phyloP scores from a whole-genome alignment of 2,888 invertebrate genomes.

The Drosophila nr. medialis region DNA sequence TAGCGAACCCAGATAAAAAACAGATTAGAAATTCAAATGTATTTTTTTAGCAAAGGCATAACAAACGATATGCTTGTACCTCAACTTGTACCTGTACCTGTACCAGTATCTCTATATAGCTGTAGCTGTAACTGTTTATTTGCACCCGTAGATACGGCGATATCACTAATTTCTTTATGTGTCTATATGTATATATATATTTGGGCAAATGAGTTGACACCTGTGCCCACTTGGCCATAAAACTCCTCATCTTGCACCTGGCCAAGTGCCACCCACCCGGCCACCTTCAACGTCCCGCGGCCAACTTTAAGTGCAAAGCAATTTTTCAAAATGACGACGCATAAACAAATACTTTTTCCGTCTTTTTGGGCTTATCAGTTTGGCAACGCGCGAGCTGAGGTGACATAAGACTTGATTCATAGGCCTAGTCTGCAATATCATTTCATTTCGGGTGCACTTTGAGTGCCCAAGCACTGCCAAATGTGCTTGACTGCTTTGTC shows the following conservation, averaged over 20 bases:
- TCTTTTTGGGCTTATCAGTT: constrained; percentile 51
- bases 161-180: constrained; percentile 32
- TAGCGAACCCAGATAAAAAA: constrained; percentile 61
- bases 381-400: constrained; percentile 31
- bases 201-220: constrained; percentile 51
- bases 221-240: constrained; percentile 66
- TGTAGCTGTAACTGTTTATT: constrained; percentile 17
- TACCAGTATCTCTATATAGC: constrained; percentile 3
- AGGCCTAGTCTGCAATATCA: not conserved
- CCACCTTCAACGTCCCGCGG: constrained; percentile 1
- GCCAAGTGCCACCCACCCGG: not conserved
- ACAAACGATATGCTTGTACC: constrained; percentile 23
- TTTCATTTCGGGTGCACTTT: constrained; percentile 45
- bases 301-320: constrained; percentile 65
- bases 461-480: constrained; percentile 40
- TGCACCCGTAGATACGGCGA: constrained; percentile 53
- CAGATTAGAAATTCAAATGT: constrained; percentile 78
- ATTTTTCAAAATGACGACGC: constrained; percentile 55
- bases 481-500: no score
- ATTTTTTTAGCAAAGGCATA: constrained; percentile 22
- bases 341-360: constrained; percentile 62
- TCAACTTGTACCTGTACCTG: constrained; percentile 1
- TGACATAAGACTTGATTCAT: constrained; percentile 48
- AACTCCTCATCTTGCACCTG: constrained; percentile 45
- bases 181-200: constrained; percentile 18